phyloP scores from a whole-genome alignment of 1,140 invertebrate genomes.

The Caenorhabditis latens region DNA sequence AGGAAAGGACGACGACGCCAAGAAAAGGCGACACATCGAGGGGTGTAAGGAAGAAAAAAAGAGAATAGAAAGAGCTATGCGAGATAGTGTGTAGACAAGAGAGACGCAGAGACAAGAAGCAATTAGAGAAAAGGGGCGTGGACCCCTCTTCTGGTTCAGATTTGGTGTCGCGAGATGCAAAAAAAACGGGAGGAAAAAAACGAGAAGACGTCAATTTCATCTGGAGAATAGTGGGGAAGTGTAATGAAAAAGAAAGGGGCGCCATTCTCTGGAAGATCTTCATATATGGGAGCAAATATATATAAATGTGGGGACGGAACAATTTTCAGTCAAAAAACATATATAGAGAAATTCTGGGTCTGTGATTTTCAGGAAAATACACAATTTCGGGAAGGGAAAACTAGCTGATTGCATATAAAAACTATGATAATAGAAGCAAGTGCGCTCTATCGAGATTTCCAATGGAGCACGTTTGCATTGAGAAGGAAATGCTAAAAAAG shows the following conservation, averaged over 20 bases:
- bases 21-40: slow-evolving; percentile 6
- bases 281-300: background rate
- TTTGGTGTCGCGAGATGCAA: background rate
- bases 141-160: slow-evolving; percentile 24
- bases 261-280: too few species aligned
- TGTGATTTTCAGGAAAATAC: too few species aligned
- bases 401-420: too few species aligned
- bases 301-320: too few species aligned
- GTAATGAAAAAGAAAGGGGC: background rate
- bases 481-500: too few species aligned
- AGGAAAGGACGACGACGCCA: slow-evolving; percentile 4
- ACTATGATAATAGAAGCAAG: too few species aligned
- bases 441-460: too few species aligned
- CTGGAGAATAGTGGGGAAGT: background rate
- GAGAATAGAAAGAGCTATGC: background rate
- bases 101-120: slow-evolving; percentile 47
- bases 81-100: background rate
- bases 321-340: too few species aligned
- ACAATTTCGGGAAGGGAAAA: too few species aligned
- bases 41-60: background rate
- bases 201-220: background rate
- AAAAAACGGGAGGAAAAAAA: background rate
- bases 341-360: too few species aligned
- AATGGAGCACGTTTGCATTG: too few species aligned
- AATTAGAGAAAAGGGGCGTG: slow-evolving; percentile 26